Base-by-base conservation (phyloP, 2,797 vertebrate genomes). In the Rhinella marina region DNA sequence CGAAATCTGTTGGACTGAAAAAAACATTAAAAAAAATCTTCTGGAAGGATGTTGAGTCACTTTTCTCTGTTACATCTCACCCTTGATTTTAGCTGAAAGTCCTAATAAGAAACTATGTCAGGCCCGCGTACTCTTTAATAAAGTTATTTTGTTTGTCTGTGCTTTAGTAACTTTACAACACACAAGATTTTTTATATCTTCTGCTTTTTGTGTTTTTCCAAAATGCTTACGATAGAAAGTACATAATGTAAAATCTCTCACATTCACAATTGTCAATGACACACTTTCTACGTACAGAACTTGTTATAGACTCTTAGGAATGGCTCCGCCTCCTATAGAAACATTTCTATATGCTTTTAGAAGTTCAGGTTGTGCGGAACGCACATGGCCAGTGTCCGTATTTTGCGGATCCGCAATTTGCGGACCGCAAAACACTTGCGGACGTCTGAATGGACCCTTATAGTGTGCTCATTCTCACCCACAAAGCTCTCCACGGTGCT, bases 121-220 rank as follows among this genome's bases (percentile, higher is more conserved):
- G 76, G 27, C 64, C 76, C 25, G 86, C 76, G 54, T 61, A 80
- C 64, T 85, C 78, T 86, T 86, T 90, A 91, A 91, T 90, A 68
- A 72, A 87, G 84, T 57, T 54, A 82, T 78, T 86, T 86, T 83
- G 87, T 62, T 84, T 85, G 86, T 75, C 52, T 84, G n/a, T 50
- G 29, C 52, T 25, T 81, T 41, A 78, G 83, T 90, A 82, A 78
- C 79, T 89, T 89, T 89, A 79, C 81, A 90, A 87, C 90, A 87
- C 80, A 82, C 78, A 89, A 90, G 70, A 88, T 89, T 85, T 70
- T 86, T 90, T 90, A 82, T 83, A 84, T 91, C 89, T 83, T 89
- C 87, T 91, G 90, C 88, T 90, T 88, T 90, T 75, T 84, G 84
- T 85, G 66, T 81, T 73, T 66, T 66, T 73, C 57, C 61, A 54